phyloP scores from a whole-genome alignment of 2,113 vertebrate species.

The Struthio camelus region DNA sequence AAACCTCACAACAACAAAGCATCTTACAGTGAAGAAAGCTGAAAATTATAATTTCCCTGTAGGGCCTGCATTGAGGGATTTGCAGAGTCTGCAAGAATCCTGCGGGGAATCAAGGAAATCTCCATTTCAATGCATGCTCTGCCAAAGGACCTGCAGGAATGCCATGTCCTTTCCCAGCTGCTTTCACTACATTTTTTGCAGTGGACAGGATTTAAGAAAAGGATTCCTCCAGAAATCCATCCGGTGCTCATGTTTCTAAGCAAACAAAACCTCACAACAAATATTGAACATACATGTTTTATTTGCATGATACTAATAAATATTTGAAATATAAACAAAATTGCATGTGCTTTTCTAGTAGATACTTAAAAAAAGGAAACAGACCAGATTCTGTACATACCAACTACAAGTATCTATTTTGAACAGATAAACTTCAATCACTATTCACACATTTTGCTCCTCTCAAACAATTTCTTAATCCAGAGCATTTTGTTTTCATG shows the following conservation, averaged over 20 bases:
- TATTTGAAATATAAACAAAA: not conserved
- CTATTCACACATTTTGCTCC: not conserved
- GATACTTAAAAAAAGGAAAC: not conserved
- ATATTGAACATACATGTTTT: not conserved
- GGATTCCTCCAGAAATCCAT: not conserved
- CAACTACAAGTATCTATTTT: not conserved
- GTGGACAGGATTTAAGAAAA: not conserved
- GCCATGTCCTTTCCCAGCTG: not conserved
- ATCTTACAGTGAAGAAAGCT: not conserved
- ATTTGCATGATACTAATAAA: not conserved
- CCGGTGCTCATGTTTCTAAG: not conserved
- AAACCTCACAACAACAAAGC: not conserved
- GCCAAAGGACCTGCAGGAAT: not conserved
- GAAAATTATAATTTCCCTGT: not conserved
- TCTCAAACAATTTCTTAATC: not conserved
- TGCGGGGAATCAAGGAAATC: not conserved
- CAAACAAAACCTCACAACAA: not conserved
- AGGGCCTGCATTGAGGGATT: not conserved
- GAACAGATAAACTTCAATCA: not conserved
- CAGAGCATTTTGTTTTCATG: accelerated
- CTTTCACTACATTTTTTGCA: not conserved
- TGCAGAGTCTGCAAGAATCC: not conserved
- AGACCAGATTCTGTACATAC: not conserved
- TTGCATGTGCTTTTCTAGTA: not conserved
- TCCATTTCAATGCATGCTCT: constrained; percentile 4